Percentiles rank a stretch among this genome's conserved stretches.
These are phyloP conservation scores for Saturnia japonica DNA, from an alignment of 2,888 invertebrate species.

Conservation along the genomic window DNA sequence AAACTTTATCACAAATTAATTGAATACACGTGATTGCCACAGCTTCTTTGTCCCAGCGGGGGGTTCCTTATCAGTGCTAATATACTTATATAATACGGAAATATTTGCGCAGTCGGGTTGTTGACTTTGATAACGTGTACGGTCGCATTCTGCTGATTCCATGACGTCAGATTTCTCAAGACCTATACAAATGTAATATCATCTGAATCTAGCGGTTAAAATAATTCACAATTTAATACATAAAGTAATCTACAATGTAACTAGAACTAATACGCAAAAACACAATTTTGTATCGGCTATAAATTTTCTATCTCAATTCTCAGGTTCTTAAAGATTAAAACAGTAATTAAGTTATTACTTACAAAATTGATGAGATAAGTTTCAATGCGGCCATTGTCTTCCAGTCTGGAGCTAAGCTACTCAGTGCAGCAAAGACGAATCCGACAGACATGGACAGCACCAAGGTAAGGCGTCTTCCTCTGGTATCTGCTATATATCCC, in stretches of 20 bases:
- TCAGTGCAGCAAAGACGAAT: constrained; percentile 68
- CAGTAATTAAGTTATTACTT: constrained; percentile 44
- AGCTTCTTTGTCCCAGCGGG: constrained; percentile 32
- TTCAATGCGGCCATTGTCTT: constrained; percentile 68
- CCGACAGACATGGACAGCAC: constrained; percentile 72
- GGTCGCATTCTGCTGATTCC: not conserved
- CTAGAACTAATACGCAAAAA: no score
- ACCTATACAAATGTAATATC: not conserved
- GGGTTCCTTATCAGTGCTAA: constrained; percentile 32
- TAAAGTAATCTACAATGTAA: no score
- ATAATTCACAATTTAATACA: no score
- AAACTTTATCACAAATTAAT: constrained; percentile 6
- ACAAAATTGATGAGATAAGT: constrained; percentile 73
- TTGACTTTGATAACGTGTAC: constrained; percentile 16
- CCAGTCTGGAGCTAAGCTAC: constrained; percentile 72
- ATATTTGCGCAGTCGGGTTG: constrained; percentile 18
- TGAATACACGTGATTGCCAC: constrained; percentile 1
- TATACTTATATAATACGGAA: constrained; percentile 22
- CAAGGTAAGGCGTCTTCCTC: constrained; percentile 65
- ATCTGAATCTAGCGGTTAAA: no score
- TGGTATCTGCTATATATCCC: constrained; percentile 75
- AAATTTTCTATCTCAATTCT: not conserved
- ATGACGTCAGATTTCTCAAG: constrained; percentile 23
- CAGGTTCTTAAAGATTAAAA: no score
- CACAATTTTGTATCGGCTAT: no score